Conservation (phyloP, 2,888 invertebrate genomes). For the Phragmatobia fuliginosa region DNA sequence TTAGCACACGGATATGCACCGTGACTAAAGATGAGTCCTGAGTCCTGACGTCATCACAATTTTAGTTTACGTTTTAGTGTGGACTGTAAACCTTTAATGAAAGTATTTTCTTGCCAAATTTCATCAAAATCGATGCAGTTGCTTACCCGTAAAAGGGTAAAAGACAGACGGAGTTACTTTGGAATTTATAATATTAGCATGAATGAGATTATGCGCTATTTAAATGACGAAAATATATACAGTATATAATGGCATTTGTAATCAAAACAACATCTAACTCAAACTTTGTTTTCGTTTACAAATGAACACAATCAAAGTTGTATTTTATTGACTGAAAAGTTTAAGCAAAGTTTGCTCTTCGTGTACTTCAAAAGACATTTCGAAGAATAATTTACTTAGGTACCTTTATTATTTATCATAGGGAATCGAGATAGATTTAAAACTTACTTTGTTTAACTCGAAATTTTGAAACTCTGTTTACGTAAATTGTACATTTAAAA, state of each 20-base stretch:
- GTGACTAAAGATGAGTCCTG: too few relatives aligned
- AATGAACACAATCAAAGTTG: slow-evolving; percentile 6
- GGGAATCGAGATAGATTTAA: background rate
- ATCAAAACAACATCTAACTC: background rate
- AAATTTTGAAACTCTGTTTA: background rate
- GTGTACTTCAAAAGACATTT: slow-evolving; percentile 19
- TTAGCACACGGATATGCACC: too few relatives aligned
- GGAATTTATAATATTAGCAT: too few relatives aligned
- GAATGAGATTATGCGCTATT: too few relatives aligned
- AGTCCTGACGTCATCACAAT: too few relatives aligned
- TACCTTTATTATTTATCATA: slow-evolving; percentile 1
- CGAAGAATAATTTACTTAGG: slow-evolving; percentile 27
- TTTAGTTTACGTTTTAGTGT: too few relatives aligned
- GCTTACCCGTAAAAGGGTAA: too few relatives aligned
- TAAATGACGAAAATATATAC: background rate
- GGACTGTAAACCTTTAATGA: too few relatives aligned
- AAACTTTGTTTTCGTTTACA: background rate
- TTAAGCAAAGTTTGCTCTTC: background rate
- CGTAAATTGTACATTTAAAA: background rate
- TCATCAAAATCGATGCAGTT: too few relatives aligned
- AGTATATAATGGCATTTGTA: background rate
- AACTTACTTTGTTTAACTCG: background rate
- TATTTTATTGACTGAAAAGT: slow-evolving; percentile 5
- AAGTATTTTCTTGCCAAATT: too few relatives aligned
- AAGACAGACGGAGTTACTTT: too few relatives aligned